phyloP scores from a whole-genome alignment of 1,140 invertebrate genomes.

The Zaprionus davidi region DNA sequence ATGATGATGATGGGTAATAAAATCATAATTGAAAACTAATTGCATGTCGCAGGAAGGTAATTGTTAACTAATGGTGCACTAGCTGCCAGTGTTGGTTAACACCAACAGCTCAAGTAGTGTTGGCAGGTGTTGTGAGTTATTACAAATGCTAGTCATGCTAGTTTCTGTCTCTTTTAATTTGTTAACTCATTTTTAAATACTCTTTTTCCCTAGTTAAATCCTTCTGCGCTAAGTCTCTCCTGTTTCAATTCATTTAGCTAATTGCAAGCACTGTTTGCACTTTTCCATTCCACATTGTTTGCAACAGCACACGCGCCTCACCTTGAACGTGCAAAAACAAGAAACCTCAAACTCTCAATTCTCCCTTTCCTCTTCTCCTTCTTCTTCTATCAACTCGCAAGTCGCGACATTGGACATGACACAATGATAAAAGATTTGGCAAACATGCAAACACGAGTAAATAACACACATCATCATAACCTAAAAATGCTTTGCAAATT shows the following conservation, averaged over 20 bases:
- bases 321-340: conserved; percentile 31
- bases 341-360: conserved; percentile 1
- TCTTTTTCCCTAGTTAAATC: too few relatives aligned
- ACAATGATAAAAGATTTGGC: conserved; percentile 58
- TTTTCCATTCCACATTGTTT: conserved; percentile 28
- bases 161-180: not conserved
- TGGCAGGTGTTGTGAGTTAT: not conserved
- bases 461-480: conserved; percentile 18
- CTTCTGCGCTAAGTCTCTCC: not conserved
- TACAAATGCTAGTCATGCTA: not conserved
- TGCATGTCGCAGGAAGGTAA: conserved; percentile 55
- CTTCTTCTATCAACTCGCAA: conserved; percentile 16
- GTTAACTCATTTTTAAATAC: not conserved
- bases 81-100: conserved; percentile 43
- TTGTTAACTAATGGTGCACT: conserved; percentile 44
- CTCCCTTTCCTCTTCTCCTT: not conserved
- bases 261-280: conserved; percentile 7
- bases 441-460: conserved; percentile 49
- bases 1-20: conserved; percentile 57
- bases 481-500: conserved; percentile 62
- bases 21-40: conserved; percentile 79
- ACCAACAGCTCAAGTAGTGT: not conserved
- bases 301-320: conserved; percentile 27
- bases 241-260: conserved; percentile 21
- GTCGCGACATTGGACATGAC: conserved; percentile 47